Percentiles rank a stretch among this genome's conserved stretches.
Conservation (phyloP, 2,113 vertebrate species). For the Ahaetulla prasina region DNA sequence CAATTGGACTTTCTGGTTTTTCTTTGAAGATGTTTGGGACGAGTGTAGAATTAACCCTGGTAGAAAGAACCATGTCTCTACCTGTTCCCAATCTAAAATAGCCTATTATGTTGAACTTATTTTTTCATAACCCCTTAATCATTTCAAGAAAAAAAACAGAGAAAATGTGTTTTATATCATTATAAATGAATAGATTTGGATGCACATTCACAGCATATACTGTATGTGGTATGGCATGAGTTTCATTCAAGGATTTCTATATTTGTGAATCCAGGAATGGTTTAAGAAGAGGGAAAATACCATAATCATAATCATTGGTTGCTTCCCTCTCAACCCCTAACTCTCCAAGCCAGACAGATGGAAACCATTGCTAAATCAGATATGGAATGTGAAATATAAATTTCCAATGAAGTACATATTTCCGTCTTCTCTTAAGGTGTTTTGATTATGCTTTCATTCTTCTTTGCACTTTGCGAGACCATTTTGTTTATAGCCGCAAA, state of each 20-base stretch:
- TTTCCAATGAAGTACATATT: neutral
- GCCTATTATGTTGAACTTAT: neutral
- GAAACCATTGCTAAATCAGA: slow-evolving; percentile 7
- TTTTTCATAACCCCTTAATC: neutral
- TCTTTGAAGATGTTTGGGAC: too few relatives aligned
- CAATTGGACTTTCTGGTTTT: too few relatives aligned
- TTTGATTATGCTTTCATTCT: neutral
- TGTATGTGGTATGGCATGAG: neutral
- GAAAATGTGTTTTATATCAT: neutral
- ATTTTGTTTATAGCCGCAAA: neutral
- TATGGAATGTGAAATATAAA: slow-evolving; percentile 3
- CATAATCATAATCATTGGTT: neutral
- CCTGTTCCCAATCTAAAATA: neutral
- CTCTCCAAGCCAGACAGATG: neutral
- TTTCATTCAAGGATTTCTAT: neutral
- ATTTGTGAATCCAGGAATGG: neutral
- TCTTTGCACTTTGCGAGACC: neutral
- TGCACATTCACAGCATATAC: neutral
- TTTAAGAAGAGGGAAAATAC: neutral
- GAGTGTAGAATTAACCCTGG: neutral
- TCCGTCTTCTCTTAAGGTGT: neutral
- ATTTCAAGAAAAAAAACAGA: neutral
- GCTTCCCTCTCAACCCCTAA: neutral
- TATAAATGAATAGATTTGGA: neutral
- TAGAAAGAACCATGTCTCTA: neutral